Evolutionary conservation across 2,888 invertebrate genomes (phyloP), one percentile per base, ranked within the genome.

Genomic region (Epinotia bilunana): DNA sequence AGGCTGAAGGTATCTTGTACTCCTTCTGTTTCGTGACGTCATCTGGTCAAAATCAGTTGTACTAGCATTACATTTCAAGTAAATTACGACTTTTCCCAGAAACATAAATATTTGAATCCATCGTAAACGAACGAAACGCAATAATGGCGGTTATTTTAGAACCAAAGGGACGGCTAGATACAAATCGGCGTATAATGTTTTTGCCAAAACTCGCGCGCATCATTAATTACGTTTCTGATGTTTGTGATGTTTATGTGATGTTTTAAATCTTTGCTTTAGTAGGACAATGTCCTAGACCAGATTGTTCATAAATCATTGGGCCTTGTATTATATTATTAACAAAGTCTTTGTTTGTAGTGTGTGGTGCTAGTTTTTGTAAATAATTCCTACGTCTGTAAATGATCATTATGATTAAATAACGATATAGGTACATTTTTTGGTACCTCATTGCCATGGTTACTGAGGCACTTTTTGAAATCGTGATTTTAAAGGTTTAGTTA

Each of bases 131-230:
- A 60, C 69, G 58, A 60, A 68, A 68, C 68, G 69, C 69, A 60
- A 46, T 69, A 69, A 69, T 69, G 60, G 69, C 58, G 69, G 69
- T 69, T 69, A 69, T 73, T 28, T 71, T 16, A 18, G 61, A 71
- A 65, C 70, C 49, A 65, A 71, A 72, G 75, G 72, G 75, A 72
- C 60, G 60, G 58, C 39, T 61, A 65, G 75, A 75, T 75, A 67
- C 75, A 61, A 65, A 75, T 75, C 75, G 72, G 13, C 60, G 65
- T 33, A 61, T n/a, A n/a, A n/a, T 79, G 79, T 78, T 78, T 76
- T 78, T 79, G 79, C 79, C 79, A 79, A 78, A 77, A 46, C 55
- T 53, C 46, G 58, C 58, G 69, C 60, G 53, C n/a, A n/a, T 20
- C 46, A 69, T 69, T 69, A 69, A 69, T 69, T 58, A 69, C n/a